A percentile compares a stretch with the other conserved stretches of the same genome.
Evolutionary conservation across 2,888 invertebrate species (phyloP).

Genomic region (Plebejus melissa): DNA sequence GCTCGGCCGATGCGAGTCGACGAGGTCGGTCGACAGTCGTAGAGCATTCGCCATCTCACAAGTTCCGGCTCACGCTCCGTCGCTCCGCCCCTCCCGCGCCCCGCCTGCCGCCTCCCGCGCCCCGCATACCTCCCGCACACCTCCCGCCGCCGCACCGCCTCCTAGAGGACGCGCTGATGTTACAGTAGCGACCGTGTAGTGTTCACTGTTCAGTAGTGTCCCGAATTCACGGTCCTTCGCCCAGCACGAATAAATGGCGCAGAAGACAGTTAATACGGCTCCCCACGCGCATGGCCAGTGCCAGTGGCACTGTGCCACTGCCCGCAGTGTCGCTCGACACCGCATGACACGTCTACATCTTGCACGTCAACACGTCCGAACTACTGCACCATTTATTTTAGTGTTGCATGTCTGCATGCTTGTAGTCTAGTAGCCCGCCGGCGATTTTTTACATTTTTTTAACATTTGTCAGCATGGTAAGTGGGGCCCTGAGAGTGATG

Average conservation of each 20-base stretch:
- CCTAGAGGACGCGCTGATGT: conserved; percentile 8
- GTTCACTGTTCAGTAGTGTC: conserved; percentile 3
- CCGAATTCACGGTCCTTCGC: background rate
- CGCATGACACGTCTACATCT: background rate
- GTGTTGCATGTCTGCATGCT: conserved; percentile 15
- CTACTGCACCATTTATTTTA: conserved; percentile 5
- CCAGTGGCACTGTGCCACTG: too few relatives aligned
- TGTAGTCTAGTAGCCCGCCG: background rate
- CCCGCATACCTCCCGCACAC: conserved; percentile 39
- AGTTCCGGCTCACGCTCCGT: conserved; percentile 66
- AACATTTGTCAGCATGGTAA: background rate
- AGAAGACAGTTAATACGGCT: conserved; percentile 1
- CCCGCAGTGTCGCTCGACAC: background rate
- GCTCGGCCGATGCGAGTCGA: conserved; percentile 60
- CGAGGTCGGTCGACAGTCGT: conserved; percentile 77
- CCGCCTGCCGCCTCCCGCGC: conserved; percentile 39
- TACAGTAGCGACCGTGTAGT: background rate
- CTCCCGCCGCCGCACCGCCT: conserved; percentile 40
- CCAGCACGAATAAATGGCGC: conserved; percentile 13
- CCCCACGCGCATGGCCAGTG: background rate
- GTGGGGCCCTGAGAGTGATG: background rate
- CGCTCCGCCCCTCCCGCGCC: conserved; percentile 46
- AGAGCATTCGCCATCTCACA: conserved; percentile 79
- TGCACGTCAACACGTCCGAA: background rate
- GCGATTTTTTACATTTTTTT: background rate